These are phyloP conservation scores for Nemapogon koenigi DNA, from an alignment of 2,888 invertebrate species.

Conservation along the genomic window DNA sequence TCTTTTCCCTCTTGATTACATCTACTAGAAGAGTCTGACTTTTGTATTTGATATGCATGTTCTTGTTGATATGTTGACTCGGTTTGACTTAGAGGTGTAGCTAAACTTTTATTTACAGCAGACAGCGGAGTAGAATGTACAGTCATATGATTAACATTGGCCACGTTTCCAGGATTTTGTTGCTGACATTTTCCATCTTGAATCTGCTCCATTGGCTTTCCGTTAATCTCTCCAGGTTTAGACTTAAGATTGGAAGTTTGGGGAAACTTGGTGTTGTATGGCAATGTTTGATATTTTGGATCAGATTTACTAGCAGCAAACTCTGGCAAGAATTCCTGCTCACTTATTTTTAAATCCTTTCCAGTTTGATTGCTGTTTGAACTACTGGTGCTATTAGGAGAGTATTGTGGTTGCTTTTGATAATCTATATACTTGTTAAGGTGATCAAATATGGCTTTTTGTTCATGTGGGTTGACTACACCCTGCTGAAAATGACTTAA, in stretches of 20 bases:
- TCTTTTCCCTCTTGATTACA: constrained; percentile 62
- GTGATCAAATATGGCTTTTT: constrained; percentile 49
- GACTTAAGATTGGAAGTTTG: constrained; percentile 45
- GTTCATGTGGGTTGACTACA: constrained; percentile 53
- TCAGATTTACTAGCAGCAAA: constrained; percentile 84
- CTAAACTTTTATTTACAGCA: constrained; percentile 69
- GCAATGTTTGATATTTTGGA: constrained; percentile 90
- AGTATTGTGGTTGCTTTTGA: constrained; percentile 59
- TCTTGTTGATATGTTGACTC: constrained; percentile 61
- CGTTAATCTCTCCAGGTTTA: constrained; percentile 32
- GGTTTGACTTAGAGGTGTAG: constrained; percentile 68
- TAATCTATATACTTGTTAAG: constrained; percentile 56
- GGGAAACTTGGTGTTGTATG: constrained; percentile 87
- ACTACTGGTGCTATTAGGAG: constrained; percentile 62
- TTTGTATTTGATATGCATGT: constrained; percentile 59
- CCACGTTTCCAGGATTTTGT: constrained; percentile 28
- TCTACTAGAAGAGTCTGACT: constrained; percentile 56
- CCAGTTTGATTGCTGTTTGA: constrained; percentile 55
- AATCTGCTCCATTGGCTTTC: constrained; percentile 32
- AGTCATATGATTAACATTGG: constrained; percentile 60
- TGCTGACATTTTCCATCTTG: constrained; percentile 32
- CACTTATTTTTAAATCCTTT: constrained; percentile 55
- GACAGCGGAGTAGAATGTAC: constrained; percentile 61
- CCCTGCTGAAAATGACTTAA: constrained; percentile 54
- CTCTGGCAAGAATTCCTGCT: constrained; percentile 67